Conservation (phyloP, 1,140 invertebrate genomes). For the Scaptodrosophila lebanonensis region DNA sequence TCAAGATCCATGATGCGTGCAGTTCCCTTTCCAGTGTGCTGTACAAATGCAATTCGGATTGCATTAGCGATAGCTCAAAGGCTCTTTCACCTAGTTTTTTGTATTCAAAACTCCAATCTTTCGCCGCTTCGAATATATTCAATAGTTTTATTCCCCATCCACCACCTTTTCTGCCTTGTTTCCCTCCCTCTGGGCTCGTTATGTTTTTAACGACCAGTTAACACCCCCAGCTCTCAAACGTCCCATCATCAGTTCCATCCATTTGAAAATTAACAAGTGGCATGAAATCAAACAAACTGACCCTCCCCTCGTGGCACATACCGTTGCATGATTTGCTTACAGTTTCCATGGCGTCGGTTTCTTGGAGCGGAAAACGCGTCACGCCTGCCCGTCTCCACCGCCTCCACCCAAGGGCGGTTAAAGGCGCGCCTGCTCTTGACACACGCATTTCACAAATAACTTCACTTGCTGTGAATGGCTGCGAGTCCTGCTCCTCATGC, state of each 20-base stretch:
- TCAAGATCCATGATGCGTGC: neutral
- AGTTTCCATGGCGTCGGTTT: conserved; percentile 26
- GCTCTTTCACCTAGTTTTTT: conserved; percentile 44
- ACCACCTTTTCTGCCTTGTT: neutral
- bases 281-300: conserved; percentile 64
- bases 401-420: conserved; percentile 1
- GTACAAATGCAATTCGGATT: conserved; percentile 52
- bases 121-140: conserved; percentile 13
- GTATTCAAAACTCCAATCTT: conserved; percentile 34
- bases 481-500: no score
- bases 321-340: conserved; percentile 26
- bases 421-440: conserved; percentile 2
- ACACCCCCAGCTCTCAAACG: conserved; percentile 21
- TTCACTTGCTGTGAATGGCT: conserved; percentile 21
- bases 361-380: conserved; percentile 46
- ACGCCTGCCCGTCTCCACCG: conserved; percentile 19
- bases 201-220: conserved; percentile 59
- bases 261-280: conserved; percentile 60
- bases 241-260: conserved; percentile 32
- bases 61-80: conserved; percentile 64
- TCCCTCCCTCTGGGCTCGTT: conserved; percentile 30
- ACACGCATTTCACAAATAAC: conserved; percentile 30
- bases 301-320: conserved; percentile 31
- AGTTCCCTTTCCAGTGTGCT: neutral
- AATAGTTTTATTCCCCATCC: neutral